These are phyloP conservation scores for Anguilla pacifica DNA, from an alignment of 2,797 vertebrate species.

Conservation along the genomic window DNA sequence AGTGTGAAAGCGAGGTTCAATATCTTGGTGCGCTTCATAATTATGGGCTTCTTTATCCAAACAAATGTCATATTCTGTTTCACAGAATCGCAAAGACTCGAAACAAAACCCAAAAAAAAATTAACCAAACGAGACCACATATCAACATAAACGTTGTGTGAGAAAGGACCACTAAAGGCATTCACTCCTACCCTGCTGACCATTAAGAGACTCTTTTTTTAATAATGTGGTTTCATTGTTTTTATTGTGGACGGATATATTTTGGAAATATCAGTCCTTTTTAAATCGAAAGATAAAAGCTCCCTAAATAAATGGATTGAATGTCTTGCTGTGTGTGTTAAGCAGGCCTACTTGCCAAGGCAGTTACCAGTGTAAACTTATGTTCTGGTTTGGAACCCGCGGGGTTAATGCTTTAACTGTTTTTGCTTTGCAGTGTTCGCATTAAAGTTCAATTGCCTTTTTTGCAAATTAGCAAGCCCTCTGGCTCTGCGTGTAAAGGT, in stretches of 20 bases:
- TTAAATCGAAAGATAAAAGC: not conserved
- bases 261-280: not conserved
- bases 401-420: not conserved
- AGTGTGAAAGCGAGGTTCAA: not conserved
- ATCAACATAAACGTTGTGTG: not conserved
- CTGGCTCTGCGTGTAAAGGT: not conserved
- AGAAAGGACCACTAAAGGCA: not conserved
- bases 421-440: not conserved
- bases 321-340: not conserved
- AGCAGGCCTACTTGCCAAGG: not conserved
- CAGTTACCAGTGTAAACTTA: not conserved
- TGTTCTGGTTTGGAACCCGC: not conserved
- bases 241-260: not conserved
- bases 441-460: not conserved
- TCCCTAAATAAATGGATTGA: not conserved
- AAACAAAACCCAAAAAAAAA: not conserved
- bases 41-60: not conserved
- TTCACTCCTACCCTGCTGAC: too few relatives aligned
- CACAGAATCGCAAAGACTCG: not conserved
- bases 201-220: not conserved
- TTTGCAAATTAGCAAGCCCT: not conserved
- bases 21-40: not conserved
- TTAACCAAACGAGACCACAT: not conserved
- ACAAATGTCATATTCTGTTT: not conserved
- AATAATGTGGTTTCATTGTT: not conserved